Evolutionary conservation across 1,140 invertebrate species (phyloP), one percentile per base, ranked within the genome.

Genomic region (Drosophila paulistorum): DNA sequence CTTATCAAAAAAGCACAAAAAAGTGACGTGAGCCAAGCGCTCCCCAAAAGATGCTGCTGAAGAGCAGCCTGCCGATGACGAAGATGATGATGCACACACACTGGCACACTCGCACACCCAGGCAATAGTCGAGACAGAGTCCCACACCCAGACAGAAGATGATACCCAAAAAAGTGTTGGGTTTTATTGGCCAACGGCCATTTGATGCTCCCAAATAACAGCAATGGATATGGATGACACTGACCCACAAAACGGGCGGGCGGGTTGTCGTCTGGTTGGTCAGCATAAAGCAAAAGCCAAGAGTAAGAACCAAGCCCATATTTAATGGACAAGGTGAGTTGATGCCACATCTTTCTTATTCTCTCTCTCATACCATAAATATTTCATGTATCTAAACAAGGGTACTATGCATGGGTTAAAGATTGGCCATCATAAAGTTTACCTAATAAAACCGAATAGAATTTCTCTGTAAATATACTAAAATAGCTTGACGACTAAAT

Each of bases 1-100:
- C 83, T 87, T 87, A 87, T 87, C 83, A 87, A 87, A 87, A 51
- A 51, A 51, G 45, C 84, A 89, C 77, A 80, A 89, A 87, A 87
- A 83, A 83, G 72, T 87, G 84, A 89, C 84, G 83, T 87, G 83
- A 77, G 74, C 73, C 42, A n/a, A 37, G 54, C 45, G 14, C 41
- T 37, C 30, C 59, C 72, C 58, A 58, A 81, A 77, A 51, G 13
- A 13, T 51, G 17, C 45, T 51, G 45, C 17, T 51, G 5, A 0
- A 9, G 17, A 51, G 45, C 45, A 51, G 45, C 17, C 45, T 51
- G 45, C 45, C 45, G 45, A 51, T 51, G 45, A 51, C 45, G 45
- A 51, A 82, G 82, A 86, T 81, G 73, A 79, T 79, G 82, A 86
- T 78, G 81, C 71, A 77, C 71, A 74, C 54, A 73, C 77, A 71